Percentiles rank a stretch among this genome's conserved stretches.
Conservation (phyloP, 1,140 invertebrate genomes). For the Caligus rogercresseyi region DNA sequence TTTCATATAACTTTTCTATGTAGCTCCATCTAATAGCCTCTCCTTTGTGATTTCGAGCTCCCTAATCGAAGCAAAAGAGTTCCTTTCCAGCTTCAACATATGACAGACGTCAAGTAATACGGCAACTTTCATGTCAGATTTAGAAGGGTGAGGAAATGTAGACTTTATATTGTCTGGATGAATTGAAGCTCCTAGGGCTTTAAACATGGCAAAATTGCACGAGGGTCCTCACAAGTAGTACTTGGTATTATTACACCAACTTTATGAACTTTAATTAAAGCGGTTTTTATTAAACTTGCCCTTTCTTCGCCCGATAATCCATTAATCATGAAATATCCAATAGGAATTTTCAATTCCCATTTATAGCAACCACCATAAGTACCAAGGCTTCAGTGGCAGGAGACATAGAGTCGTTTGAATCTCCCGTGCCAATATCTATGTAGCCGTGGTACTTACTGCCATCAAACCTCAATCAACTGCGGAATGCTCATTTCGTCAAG, state of each 20-base stretch:
- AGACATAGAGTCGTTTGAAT: slow-evolving; percentile 24
- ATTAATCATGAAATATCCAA: slow-evolving; percentile 2
- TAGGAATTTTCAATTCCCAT: slow-evolving; percentile 26
- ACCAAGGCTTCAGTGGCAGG: slow-evolving; percentile 28
- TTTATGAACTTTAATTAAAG: neutral
- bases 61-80: slow-evolving; percentile 5
- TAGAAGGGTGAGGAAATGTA: neutral
- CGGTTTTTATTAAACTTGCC: neutral
- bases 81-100: neutral
- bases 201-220: neutral
- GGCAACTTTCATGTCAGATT: neutral
- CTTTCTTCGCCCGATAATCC: neutral
- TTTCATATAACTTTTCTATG: neutral
- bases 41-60: neutral
- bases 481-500: slow-evolving; percentile 30
- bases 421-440: slow-evolving; percentile 26
- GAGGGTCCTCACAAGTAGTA: slow-evolving; percentile 8
- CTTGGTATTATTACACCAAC: neutral
- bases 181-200: neutral
- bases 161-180: neutral
- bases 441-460: slow-evolving; percentile 25
- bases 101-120: neutral
- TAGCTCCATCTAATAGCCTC: neutral
- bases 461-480: slow-evolving; percentile 27
- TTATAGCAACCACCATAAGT: slow-evolving; percentile 27